Evolutionary conservation across 2,888 invertebrate species (phyloP).

Genomic region (Lasioglossum lativentre): DNA sequence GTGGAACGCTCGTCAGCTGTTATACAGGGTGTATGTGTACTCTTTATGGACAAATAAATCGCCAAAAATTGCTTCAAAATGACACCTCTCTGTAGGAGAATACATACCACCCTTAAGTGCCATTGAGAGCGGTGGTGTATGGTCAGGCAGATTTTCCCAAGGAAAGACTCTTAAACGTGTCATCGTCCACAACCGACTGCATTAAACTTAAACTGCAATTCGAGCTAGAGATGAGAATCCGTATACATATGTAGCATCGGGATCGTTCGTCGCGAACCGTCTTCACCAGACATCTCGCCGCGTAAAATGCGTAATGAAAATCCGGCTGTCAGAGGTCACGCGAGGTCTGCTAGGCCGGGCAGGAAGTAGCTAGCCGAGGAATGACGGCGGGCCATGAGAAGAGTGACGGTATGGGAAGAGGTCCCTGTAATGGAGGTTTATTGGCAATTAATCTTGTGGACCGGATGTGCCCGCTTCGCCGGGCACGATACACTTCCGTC

Average conservation of each 20-base stretch:
- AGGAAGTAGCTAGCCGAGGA: slow-evolving; percentile 43
- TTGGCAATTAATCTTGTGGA: slow-evolving; percentile 77
- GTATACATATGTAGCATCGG: no score
- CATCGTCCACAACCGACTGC: no score
- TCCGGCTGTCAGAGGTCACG: slow-evolving; percentile 21
- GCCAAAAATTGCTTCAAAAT: no score
- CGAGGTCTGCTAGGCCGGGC: slow-evolving; percentile 2
- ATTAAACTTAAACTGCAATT: no score
- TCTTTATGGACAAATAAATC: neutral
- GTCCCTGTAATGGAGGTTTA: slow-evolving; percentile 74
- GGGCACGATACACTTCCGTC: slow-evolving; percentile 75
- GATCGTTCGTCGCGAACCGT: neutral
- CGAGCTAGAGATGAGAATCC: neutral
- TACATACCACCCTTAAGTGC: no score
- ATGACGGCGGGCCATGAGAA: slow-evolving; percentile 62
- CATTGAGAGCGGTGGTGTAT: no score
- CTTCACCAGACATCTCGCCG: slow-evolving; percentile 10
- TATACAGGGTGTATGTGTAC: neutral
- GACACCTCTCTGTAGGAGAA: no score
- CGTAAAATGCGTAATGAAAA: slow-evolving; percentile 44
- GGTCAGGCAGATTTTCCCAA: no score
- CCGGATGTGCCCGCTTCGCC: slow-evolving; percentile 76
- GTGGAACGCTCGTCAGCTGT: neutral
- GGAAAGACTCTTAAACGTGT: no score
- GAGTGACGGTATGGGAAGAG: slow-evolving; percentile 72